phyloP scores from a whole-genome alignment of 2,797 vertebrate species.

The Etheostoma nigrum region DNA sequence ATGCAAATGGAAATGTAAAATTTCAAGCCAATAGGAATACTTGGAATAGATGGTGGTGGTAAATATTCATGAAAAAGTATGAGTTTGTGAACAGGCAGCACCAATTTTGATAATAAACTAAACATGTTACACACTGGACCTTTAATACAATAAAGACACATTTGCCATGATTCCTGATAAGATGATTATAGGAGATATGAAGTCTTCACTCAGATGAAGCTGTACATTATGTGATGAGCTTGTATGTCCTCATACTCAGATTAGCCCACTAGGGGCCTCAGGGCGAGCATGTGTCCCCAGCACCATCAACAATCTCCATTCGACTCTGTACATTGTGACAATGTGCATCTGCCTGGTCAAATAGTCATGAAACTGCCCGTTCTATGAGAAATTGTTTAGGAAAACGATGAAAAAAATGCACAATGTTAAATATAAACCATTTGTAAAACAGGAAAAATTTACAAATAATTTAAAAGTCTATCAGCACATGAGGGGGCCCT shows the following conservation, averaged over 20 bases:
- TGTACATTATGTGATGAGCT: slow-evolving; percentile 49
- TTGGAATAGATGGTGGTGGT: no score
- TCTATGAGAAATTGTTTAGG: background rate
- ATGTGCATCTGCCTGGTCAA: slow-evolving; percentile 52
- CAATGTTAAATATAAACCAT: slow-evolving; percentile 3
- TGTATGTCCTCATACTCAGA: slow-evolving; percentile 34
- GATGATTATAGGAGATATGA: slow-evolving; percentile 40
- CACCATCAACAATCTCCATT: slow-evolving; percentile 53
- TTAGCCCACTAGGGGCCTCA: slow-evolving; percentile 56
- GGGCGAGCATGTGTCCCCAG: slow-evolving; percentile 55
- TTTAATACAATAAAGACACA: background rate
- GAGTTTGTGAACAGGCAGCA: no score
- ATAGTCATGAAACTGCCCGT: slow-evolving; percentile 35
- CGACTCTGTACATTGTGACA: slow-evolving; percentile 54
- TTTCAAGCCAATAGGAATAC: no score
- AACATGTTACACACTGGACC: no score
- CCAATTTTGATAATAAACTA: no score
- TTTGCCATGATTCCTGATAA: slow-evolving; percentile 19
- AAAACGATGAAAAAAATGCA: slow-evolving; percentile 16
- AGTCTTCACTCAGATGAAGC: slow-evolving; percentile 54
- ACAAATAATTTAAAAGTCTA: background rate
- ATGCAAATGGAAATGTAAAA: no score
- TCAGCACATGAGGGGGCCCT: background rate
- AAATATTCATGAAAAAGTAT: no score
- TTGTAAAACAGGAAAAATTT: background rate